These are phyloP conservation scores for Tragelaphus strepsiceros DNA, from an alignment of 2,113 vertebrate genomes.

Conservation along the genomic window DNA sequence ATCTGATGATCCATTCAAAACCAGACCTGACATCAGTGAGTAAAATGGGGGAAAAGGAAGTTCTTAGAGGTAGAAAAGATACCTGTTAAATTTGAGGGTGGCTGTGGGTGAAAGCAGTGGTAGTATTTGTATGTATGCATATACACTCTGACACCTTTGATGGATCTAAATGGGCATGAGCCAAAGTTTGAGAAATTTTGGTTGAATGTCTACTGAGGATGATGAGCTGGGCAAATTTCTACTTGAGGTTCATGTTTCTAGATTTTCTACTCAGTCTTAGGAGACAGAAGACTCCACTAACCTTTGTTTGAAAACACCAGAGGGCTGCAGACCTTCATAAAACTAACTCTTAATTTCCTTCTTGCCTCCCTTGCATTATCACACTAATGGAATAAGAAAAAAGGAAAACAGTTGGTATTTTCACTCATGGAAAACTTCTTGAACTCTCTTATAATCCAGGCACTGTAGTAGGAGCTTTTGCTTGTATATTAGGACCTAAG, in stretches of 20 bases:
- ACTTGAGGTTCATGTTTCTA: not conserved
- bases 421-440: not conserved
- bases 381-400: not conserved
- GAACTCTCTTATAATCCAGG: not conserved
- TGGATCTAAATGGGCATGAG: not conserved
- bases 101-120: not conserved
- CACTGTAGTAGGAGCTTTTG: not conserved
- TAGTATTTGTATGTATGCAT: not conserved
- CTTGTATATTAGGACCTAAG: not conserved
- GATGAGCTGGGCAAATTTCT: not conserved
- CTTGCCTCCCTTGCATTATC: not conserved
- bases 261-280: not conserved
- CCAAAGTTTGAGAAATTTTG: not conserved
- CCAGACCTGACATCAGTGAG: not conserved
- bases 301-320: not conserved
- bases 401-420: not conserved
- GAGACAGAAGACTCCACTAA: not conserved
- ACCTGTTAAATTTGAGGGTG: not conserved
- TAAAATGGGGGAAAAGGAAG: not conserved
- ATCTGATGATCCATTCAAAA: not conserved
- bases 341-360: not conserved
- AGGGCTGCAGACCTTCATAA: not conserved
- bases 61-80: not conserved
- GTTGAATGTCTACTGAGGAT: not conserved
- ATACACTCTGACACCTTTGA: not conserved